Percentiles rank a stretch among this genome's conserved stretches.
phyloP scores from a whole-genome alignment of 1,140 invertebrate genomes.

The Danaus plexippus region DNA sequence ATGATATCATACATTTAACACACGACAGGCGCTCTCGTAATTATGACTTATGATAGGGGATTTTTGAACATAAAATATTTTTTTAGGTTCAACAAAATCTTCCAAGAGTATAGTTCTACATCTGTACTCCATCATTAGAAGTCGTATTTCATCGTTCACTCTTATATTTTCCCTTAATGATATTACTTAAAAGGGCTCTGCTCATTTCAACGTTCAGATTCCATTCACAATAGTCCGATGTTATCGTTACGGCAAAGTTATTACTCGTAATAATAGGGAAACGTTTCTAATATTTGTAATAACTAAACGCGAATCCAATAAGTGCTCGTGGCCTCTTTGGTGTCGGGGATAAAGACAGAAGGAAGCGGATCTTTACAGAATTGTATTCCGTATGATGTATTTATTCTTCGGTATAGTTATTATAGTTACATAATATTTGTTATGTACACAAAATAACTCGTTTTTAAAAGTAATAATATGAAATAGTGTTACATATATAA shows the following conservation, averaged over 20 bases:
- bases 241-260: slow-evolving; percentile 18
- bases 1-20: slow-evolving; percentile 5
- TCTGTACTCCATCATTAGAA: too few relatives aligned
- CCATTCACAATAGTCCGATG: slow-evolving; percentile 15
- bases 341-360: not conserved
- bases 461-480: too few relatives aligned
- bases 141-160: too few relatives aligned
- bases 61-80: not conserved
- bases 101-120: not conserved
- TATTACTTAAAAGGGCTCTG: slow-evolving; percentile 4
- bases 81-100: not conserved
- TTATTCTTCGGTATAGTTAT: too few relatives aligned
- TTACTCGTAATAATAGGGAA: slow-evolving; percentile 28
- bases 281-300: slow-evolving; percentile 37
- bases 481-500: too few relatives aligned
- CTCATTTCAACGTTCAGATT: slow-evolving; percentile 11
- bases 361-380: too few relatives aligned
- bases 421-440: too few relatives aligned
- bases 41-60: not conserved
- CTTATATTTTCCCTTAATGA: slow-evolving; percentile 3
- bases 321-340: slow-evolving; percentile 17
- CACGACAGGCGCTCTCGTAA: not conserved
- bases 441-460: too few relatives aligned
- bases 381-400: too few relatives aligned
- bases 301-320: slow-evolving; percentile 38